phyloP scores from a whole-genome alignment of 1,140 invertebrate species.

The Amyelois transitella region DNA sequence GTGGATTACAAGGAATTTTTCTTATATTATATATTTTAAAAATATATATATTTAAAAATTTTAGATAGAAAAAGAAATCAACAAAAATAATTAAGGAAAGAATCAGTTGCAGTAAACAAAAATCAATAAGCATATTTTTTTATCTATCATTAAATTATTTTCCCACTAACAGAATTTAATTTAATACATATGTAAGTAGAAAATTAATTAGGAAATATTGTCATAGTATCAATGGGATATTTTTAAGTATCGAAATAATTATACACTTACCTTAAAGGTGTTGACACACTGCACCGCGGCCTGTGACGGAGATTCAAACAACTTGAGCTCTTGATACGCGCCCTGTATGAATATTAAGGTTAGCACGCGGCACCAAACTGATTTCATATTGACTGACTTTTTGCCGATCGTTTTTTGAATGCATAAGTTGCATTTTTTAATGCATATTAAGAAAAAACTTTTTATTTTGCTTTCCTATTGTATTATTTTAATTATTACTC shows the following conservation, averaged over 20 bases:
- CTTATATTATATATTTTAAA: neutral
- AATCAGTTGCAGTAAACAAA: no score
- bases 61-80: no score
- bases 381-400: conserved; percentile 42
- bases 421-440: no score
- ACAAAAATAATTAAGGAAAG: no score
- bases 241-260: neutral
- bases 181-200: neutral
- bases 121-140: no score
- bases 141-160: no score
- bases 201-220: neutral
- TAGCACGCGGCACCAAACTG: conserved; percentile 35
- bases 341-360: conserved; percentile 78
- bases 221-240: neutral
- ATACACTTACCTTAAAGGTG: conserved; percentile 68
- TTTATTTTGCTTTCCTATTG: no score
- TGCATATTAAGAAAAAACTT: no score
- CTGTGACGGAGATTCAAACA: conserved; percentile 79
- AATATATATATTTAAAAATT: neutral
- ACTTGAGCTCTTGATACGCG: conserved; percentile 83
- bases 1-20: neutral
- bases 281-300: conserved; percentile 82
- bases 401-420: conserved; percentile 23
- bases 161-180: no score
- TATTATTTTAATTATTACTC: no score